phyloP scores from a whole-genome alignment of 2,797 vertebrate species.

The Spondyliosoma cantharus region DNA sequence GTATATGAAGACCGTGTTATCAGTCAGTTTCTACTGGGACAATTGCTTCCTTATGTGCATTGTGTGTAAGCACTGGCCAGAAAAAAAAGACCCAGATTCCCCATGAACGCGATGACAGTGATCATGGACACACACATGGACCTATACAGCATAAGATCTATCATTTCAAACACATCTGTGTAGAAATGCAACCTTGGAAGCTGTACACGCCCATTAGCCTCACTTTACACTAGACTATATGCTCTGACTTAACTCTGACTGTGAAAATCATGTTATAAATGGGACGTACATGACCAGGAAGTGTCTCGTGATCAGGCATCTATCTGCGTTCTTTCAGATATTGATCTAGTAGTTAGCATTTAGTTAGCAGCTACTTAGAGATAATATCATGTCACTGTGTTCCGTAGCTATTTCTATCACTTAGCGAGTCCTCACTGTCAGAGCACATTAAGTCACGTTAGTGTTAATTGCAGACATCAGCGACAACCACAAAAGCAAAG shows the following conservation, averaged over 20 bases:
- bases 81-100: background rate
- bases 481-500: background rate
- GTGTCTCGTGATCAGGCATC: background rate
- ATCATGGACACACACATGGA: background rate
- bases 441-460: background rate
- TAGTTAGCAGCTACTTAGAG: background rate
- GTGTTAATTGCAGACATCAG: background rate
- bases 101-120: background rate
- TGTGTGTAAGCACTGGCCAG: background rate
- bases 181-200: background rate
- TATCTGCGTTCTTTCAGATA: background rate
- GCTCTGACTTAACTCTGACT: background rate
- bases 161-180: background rate
- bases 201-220: background rate
- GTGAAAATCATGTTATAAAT: background rate
- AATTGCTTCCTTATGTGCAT: background rate
- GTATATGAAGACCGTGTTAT: background rate
- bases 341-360: background rate
- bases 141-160: background rate
- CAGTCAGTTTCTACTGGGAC: background rate
- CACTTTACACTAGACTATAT: background rate
- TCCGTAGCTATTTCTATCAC: background rate
- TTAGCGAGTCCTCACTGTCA: background rate
- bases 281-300: constrained; percentile 17
- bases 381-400: constrained; percentile 15